Percentiles rank a stretch among this genome's conserved stretches.
Evolutionary conservation across 2,888 invertebrate genomes (phyloP).

Genomic region (Atrina japonica): DNA sequence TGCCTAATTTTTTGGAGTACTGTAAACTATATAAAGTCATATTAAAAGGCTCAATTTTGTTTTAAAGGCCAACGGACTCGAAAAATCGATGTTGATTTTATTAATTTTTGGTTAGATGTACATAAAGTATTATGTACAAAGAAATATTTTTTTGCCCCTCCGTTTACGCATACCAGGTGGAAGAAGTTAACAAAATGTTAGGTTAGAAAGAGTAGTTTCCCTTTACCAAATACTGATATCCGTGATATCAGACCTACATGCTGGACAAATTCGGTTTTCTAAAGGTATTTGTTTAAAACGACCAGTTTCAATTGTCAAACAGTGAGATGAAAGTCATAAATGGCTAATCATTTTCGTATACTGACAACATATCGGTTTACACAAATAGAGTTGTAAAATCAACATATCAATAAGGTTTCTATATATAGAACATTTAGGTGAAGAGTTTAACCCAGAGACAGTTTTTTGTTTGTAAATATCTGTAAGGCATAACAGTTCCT

Average conservation of each 20-base stretch:
- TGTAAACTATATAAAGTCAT: no score
- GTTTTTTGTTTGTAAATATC: constrained; percentile 5
- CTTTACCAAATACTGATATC: no score
- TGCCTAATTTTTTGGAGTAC: no score
- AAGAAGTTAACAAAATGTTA: no score
- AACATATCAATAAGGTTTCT: constrained; percentile 1
- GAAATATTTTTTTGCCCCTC: no score
- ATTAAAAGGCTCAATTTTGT: no score
- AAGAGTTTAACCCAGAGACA: neutral
- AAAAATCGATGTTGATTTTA: no score
- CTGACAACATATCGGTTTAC: constrained; percentile 2
- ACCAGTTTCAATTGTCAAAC: constrained; percentile 5
- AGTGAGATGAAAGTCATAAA: constrained; percentile 13
- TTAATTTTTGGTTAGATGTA: no score
- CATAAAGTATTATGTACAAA: no score
- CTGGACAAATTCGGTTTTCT: neutral
- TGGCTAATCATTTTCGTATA: neutral
- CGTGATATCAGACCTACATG: constrained; percentile 4
- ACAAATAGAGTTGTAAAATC: constrained; percentile 6
- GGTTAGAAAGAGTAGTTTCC: no score
- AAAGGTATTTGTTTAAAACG: neutral
- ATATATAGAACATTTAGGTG: constrained; percentile 12
- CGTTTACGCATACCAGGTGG: no score
- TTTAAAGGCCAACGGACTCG: no score
- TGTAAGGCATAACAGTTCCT: neutral